Conservation (phyloP, 2,797 vertebrate genomes). For the Mormyrus proboscirostris region DNA sequence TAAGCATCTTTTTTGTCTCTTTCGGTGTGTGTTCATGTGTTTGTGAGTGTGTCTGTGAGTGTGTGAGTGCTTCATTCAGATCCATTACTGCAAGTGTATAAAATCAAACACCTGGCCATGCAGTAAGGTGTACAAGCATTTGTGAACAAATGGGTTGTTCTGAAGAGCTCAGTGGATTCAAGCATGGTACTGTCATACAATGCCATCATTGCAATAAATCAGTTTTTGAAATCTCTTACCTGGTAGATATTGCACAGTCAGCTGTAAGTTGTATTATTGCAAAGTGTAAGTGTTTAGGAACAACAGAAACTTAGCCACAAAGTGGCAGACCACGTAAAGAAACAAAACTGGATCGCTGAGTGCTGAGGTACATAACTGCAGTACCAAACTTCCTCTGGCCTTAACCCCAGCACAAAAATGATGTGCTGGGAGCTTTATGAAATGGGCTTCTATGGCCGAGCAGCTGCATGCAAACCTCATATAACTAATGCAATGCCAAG, state of each 20-base stretch:
- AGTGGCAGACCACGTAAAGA: background rate
- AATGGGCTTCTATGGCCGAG: background rate
- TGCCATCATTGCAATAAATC: background rate
- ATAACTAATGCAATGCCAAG: background rate
- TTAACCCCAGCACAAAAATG: background rate
- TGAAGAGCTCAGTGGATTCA: background rate
- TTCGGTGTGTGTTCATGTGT: conserved; percentile 21
- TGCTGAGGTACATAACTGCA: background rate
- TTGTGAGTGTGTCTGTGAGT: conserved; percentile 15
- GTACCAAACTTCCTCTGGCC: background rate
- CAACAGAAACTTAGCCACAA: background rate
- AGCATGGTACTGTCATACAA: background rate
- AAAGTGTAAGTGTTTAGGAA: background rate
- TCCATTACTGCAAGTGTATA: background rate
- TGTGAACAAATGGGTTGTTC: background rate
- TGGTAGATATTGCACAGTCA: background rate
- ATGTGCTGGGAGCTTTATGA: background rate
- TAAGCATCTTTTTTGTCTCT: conserved; percentile 4
- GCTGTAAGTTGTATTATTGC: background rate
- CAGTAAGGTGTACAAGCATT: background rate
- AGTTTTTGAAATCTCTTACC: background rate
- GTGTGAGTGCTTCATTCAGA: background rate
- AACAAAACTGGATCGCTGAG: background rate
- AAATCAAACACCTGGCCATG: background rate
- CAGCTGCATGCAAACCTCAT: background rate